Conservation (phyloP, 2,888 invertebrate species). For the Lepidochrysops patricia region DNA sequence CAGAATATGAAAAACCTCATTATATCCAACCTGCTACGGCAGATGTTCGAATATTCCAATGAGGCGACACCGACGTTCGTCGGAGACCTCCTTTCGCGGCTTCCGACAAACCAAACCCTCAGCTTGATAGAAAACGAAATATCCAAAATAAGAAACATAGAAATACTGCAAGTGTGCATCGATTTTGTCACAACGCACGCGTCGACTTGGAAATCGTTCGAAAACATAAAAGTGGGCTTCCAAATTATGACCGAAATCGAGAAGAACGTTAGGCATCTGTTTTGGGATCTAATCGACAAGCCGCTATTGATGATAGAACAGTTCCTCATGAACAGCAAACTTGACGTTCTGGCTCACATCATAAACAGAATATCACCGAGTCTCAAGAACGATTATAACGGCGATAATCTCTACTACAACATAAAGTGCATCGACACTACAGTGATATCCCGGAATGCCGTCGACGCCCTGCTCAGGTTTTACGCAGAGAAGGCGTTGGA, state of each 20-base stretch:
- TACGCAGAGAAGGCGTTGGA: conserved; percentile 89
- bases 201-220: conserved; percentile 66
- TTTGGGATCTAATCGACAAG: conserved; percentile 78
- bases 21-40: conserved; percentile 68
- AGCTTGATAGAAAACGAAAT: conserved; percentile 78
- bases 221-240: conserved; percentile 79
- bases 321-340: conserved; percentile 88
- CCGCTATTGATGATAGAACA: conserved; percentile 89
- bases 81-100: conserved; percentile 72
- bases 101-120: conserved; percentile 75
- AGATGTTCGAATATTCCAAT: conserved; percentile 70
- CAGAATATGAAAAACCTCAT: conserved; percentile 72
- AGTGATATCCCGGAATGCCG: conserved; percentile 74
- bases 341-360: conserved; percentile 78
- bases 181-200: conserved; percentile 75
- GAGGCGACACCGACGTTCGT: conserved; percentile 57
- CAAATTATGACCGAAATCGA: conserved; percentile 79
- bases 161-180: conserved; percentile 77
- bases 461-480: conserved; percentile 80
- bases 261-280: conserved; percentile 67
- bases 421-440: conserved; percentile 72
- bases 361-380: conserved; percentile 72
- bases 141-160: conserved; percentile 75
- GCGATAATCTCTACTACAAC: conserved; percentile 76
- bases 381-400: conserved; percentile 50